Evolutionary conservation across 37 sponge, comb jelly and placozoan genomes (phyloP), one percentile per base, ranked within the genome.

Genomic region (Axinella damicornis): DNA sequence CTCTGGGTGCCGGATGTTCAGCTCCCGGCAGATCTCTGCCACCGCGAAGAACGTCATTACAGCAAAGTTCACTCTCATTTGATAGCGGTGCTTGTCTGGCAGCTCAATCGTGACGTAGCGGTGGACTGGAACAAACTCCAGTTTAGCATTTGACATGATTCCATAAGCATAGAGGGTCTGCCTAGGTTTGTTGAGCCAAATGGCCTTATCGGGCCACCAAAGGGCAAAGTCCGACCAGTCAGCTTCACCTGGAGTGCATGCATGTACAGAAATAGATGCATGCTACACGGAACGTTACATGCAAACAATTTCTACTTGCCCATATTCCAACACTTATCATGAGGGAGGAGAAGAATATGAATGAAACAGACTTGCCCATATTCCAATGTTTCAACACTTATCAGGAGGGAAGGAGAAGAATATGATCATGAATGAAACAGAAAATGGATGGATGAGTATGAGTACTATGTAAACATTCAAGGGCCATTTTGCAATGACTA

Each of bases 121-220:
- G 57, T 93, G 94, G 13, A 89, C 91, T 16, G 94, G 85, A 1
- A 91, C 86, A 76, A 99, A 93, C 71, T 97, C 93, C 19, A 99
- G 76, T 54, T 87, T 88, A 40, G 92, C 88, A 57, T 97, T 95
- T 21, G 97, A 79, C 90, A 90, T 87, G 70, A 99, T 90, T 9
- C 99, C 96, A 66, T 97, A 99, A 18, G 94, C 96, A 58, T 99
- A 86, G 41, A 99, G 96, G 38, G 97, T 82, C 82, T 94, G 94
- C 2, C 96, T 85, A 0, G 94, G 94, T 62, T 93, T 92, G 72
- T 82, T 89, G 71, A 99, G 84, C 99, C 99, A 99, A 0, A 92
- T 85, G 34, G 78, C 82, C 59, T 97, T 95, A 21, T 95, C 95
- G 0, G 99, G 98, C 96, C 99, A 99, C 99, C 99, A 99, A 30